Evolutionary conservation across 2,888 invertebrate species (phyloP), one percentile per base, ranked within the genome.

Genomic region (Punctoribates punctum): DNA sequence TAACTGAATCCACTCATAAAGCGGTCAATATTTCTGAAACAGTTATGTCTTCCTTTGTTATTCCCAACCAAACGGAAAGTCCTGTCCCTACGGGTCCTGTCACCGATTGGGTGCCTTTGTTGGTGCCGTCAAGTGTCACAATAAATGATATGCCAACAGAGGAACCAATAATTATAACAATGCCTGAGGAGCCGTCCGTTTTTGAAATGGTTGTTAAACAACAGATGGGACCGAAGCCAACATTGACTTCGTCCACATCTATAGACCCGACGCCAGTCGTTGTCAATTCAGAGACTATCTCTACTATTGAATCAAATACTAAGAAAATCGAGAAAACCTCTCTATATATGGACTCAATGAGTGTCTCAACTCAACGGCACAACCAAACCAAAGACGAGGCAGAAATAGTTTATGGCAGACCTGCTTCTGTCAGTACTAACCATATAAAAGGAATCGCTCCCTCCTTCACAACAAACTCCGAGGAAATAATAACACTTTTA

Each of bases 101-200:
- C 4, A 80, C 80, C 11, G 80, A 79, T 62, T 80, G 80, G 80
- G 51, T 80, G 15, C 80, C 80, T 13, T 76, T 79, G 23, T 75
- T 73, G 20, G 77, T 76, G 38, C 67, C 75, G 15, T 78, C 78
- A n/a, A 76, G 73, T 60, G 60, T 75, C 25, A 73, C 62, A 13
- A 34, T 54, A 13, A 29, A 29, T 11, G 65, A 51, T 15, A 72
- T 20, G 72, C 27, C 73, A 13, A 62, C 72, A 17, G 76, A 79
- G n/a, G 78, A 79, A 34, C 80, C 80, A 15, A 74, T 77, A 5
- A 80, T 80, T 29, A 80, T 80, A 17, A 80, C 80, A 25, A 77
- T 76, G 70, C 74, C 62, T 1, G 77, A 78, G 13, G 78, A 80
- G 25, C 80, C 79, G 13, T 76, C 76, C 23, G 76, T 76, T 23